A percentile compares a stretch with the other conserved stretches of the same genome.
Evolutionary conservation across 2,797 vertebrate genomes (phyloP).

Genomic region (Sardinella longiceps): DNA sequence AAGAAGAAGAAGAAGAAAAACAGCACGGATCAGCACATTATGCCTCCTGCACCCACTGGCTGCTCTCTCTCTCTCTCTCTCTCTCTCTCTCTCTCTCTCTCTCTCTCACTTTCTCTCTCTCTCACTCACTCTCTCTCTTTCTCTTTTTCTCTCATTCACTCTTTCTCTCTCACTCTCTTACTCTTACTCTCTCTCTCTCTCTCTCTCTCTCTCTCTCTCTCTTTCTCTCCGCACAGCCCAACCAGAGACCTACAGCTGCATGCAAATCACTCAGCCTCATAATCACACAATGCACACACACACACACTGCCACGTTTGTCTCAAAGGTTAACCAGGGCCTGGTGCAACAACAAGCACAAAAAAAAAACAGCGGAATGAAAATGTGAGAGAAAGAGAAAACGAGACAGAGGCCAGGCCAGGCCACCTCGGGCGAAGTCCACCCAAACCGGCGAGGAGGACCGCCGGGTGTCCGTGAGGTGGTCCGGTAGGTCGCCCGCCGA

Average conservation of each 20-base stretch:
- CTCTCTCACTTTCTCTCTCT: too few relatives aligned
- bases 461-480: conserved; percentile 26
- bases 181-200: too few relatives aligned
- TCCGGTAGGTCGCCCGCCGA: conserved; percentile 42
- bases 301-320: not conserved
- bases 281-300: not conserved
- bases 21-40: conserved; percentile 34
- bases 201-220: too few relatives aligned
- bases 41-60: not conserved
- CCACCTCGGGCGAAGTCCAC: not conserved
- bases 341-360: not conserved
- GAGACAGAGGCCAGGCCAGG: not conserved
- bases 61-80: not conserved
- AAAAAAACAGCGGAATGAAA: not conserved
- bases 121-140: too few relatives aligned
- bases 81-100: too few relatives aligned
- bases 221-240: not conserved
- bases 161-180: too few relatives aligned
- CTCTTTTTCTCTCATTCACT: too few relatives aligned
- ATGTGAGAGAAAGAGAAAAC: not conserved
- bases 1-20: not conserved
- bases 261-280: conserved; percentile 14
- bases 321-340: not conserved
- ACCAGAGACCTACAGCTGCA: not conserved
- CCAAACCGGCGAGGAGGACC: not conserved